These are phyloP conservation scores for Caloenas nicobarica DNA, from an alignment of 2,113 vertebrate genomes.

Conservation along the genomic window DNA sequence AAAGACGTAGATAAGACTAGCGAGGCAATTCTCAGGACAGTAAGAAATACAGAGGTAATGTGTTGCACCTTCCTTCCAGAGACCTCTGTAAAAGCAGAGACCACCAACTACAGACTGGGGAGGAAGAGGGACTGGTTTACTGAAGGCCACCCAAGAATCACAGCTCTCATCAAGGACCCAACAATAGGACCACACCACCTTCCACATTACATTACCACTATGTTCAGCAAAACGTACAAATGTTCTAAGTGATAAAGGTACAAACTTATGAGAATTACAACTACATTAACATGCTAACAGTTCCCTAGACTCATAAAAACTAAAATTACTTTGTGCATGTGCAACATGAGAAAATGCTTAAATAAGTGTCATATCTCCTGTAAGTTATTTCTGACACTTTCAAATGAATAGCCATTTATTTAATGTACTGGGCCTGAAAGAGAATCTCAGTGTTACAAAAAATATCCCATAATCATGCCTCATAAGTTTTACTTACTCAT, in stretches of 20 bases:
- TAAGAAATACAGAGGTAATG: not conserved
- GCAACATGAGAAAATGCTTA: not conserved
- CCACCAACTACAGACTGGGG: not conserved
- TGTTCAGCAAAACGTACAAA: not conserved
- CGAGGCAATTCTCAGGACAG: not conserved
- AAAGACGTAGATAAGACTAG: not conserved
- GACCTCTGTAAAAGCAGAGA: not conserved
- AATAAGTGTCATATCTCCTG: not conserved
- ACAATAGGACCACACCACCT: not conserved
- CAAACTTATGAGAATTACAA: not conserved
- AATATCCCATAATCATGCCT: not conserved
- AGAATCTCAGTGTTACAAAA: not conserved
- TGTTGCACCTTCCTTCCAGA: not conserved
- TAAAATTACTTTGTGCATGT: not conserved
- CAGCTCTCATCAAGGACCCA: not conserved
- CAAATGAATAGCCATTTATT: constrained; percentile 14
- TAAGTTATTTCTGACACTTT: constrained; percentile 11
- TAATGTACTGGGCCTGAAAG: not conserved
- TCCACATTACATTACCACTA: not conserved
- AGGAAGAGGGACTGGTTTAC: not conserved
- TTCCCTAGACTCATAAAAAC: constrained; percentile 42
- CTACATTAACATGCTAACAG: not conserved
- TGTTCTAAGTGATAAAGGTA: not conserved
- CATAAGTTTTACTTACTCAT: constrained; percentile 20
- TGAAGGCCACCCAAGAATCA: not conserved